Conservation (phyloP, 2,888 invertebrate genomes). For the Ellobium chinense region DNA sequence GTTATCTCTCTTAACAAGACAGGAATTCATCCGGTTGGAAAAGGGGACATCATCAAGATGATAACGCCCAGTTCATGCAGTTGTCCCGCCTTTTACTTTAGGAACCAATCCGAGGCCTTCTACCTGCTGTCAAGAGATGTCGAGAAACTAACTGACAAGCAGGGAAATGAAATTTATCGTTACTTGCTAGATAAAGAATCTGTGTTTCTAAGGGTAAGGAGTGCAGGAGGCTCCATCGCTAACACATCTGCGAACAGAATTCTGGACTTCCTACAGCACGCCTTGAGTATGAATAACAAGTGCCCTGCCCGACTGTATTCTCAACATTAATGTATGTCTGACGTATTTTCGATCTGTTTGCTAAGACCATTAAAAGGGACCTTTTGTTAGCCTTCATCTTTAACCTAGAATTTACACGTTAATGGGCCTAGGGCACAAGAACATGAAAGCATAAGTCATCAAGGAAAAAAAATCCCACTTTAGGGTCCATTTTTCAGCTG, state of each 20-base stretch:
- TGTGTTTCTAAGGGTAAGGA: constrained; percentile 7
- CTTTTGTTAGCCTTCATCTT: too few relatives aligned
- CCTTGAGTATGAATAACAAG: background rate
- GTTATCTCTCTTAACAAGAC: constrained; percentile 33
- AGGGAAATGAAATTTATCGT: constrained; percentile 19
- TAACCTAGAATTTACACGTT: too few relatives aligned
- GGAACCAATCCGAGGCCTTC: background rate
- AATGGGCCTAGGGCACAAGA: too few relatives aligned
- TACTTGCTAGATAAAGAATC: constrained; percentile 43
- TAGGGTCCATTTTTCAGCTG: too few relatives aligned
- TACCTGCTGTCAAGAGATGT: constrained; percentile 43
- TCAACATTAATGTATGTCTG: too few relatives aligned
- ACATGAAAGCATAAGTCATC: too few relatives aligned
- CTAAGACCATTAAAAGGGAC: too few relatives aligned
- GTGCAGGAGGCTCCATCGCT: background rate
- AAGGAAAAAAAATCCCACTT: too few relatives aligned
- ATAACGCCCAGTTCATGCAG: constrained; percentile 37
- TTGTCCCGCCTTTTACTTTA: constrained; percentile 5
- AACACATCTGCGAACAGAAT: background rate
- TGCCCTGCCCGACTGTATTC: background rate
- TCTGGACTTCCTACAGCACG: background rate
- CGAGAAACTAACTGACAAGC: constrained; percentile 30
- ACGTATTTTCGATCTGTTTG: too few relatives aligned
- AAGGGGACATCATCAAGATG: constrained; percentile 31
- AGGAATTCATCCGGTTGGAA: constrained; percentile 7